Conservation (phyloP, 2,888 invertebrate species). For the Pseudanteris insignis region DNA sequence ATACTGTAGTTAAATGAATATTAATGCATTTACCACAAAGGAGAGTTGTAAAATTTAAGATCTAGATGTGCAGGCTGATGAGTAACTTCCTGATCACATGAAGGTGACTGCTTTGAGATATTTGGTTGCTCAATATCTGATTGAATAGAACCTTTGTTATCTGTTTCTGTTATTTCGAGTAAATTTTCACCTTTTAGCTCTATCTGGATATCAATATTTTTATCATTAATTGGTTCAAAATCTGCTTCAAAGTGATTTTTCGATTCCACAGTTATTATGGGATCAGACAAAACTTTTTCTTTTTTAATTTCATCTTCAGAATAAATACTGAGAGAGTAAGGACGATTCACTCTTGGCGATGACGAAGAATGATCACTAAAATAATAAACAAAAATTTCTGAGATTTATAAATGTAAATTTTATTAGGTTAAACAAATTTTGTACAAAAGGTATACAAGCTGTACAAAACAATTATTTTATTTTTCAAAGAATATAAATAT, state of each 20-base stretch:
- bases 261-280: slow-evolving; percentile 47
- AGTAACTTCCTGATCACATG: slow-evolving; percentile 58
- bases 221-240: slow-evolving; percentile 12
- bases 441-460: no score
- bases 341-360: slow-evolving; percentile 55
- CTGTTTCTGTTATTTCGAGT: slow-evolving; percentile 2
- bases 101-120: slow-evolving; percentile 52
- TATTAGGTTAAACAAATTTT: no score
- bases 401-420: no score
- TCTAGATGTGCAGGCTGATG: slow-evolving; percentile 73
- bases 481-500: no score
- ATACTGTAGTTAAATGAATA: no score
- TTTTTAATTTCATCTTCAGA: slow-evolving; percentile 47
- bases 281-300: slow-evolving; percentile 44
- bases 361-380: slow-evolving; percentile 49
- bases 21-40: slow-evolving; percentile 82
- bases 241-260: not conserved
- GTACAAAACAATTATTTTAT: no score
- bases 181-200: slow-evolving; percentile 7
- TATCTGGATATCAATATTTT: slow-evolving; percentile 11
- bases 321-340: slow-evolving; percentile 59
- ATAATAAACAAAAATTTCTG: no score
- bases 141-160: not conserved
- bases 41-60: slow-evolving; percentile 81
- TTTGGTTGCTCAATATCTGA: slow-evolving; percentile 5